Conservation (phyloP, 2,888 invertebrate genomes). For the Meliscaeva auricollis region DNA sequence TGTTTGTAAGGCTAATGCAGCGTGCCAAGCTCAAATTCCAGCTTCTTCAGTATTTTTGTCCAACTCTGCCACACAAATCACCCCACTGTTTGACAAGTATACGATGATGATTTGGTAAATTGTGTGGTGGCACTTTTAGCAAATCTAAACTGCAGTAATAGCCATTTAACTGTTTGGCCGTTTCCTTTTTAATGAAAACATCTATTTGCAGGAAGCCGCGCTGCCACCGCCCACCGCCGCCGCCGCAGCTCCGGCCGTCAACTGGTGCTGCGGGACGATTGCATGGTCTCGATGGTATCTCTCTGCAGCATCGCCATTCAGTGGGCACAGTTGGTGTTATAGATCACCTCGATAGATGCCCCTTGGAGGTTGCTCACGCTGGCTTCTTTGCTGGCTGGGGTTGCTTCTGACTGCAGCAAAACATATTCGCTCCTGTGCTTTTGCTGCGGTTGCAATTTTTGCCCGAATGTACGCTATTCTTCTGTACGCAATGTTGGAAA, state of each 20-base stretch:
- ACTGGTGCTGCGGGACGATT: conserved; percentile 31
- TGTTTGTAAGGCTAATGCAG: too few species aligned
- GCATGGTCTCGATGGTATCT: conserved; percentile 57
- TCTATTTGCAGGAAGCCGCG: conserved; percentile 74
- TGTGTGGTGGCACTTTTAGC: conserved; percentile 76
- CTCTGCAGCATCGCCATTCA: conserved; percentile 68
- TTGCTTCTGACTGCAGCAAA: not conserved
- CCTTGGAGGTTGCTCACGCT: conserved; percentile 64
- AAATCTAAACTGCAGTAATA: conserved; percentile 78
- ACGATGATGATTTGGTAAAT: conserved; percentile 64
- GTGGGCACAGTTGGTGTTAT: conserved; percentile 75
- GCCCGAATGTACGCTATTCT: too few species aligned
- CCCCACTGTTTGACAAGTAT: not conserved
- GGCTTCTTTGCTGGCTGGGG: too few species aligned
- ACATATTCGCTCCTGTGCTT: conserved; percentile 45
- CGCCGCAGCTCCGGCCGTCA: conserved; percentile 32
- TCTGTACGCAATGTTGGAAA: conserved; percentile 68
- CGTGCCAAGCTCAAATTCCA: too few species aligned
- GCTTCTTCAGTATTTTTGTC: too few species aligned
- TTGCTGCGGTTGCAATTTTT: not conserved
- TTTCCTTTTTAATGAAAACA: conserved; percentile 78
- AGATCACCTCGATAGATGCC: conserved; percentile 75
- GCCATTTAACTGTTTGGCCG: conserved; percentile 76
- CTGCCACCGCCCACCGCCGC: conserved; percentile 21
- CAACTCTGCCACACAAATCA: not conserved